Evolutionary conservation across 2,888 invertebrate genomes (phyloP).

Genomic region (Pyrrhopygopsis socrates): DNA sequence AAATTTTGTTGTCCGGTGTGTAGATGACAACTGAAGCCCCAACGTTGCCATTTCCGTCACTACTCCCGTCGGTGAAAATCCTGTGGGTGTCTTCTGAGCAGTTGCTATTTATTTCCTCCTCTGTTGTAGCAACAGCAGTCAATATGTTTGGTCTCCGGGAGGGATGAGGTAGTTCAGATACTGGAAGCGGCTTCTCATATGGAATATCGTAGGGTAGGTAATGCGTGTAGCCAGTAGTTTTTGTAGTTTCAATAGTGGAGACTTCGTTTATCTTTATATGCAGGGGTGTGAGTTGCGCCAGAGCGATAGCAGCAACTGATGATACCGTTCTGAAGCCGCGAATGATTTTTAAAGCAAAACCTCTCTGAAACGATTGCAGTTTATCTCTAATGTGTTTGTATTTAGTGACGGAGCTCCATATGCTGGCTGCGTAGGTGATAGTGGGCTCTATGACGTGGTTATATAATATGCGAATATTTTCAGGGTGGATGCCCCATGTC

Average conservation of each 20-base stretch:
- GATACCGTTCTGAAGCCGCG: not conserved
- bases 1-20: not conserved
- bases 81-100: not conserved
- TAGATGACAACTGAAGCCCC: slow-evolving; percentile 41
- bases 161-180: not conserved
- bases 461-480: too few relatives aligned
- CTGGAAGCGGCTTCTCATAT: not conserved
- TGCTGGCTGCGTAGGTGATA: too few relatives aligned
- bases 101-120: not conserved
- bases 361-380: not conserved
- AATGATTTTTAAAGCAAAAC: not conserved
- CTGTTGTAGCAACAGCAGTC: not conserved
- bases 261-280: slow-evolving; percentile 14
- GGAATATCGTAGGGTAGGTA: slow-evolving; percentile 13
- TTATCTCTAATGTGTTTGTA: not conserved
- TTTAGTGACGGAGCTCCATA: not conserved
- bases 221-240: not conserved
- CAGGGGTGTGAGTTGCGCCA: not conserved
- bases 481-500: not conserved
- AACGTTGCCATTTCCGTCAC: not conserved
- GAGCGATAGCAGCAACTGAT: too few relatives aligned
- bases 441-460: too few relatives aligned
- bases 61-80: slow-evolving; percentile 65
- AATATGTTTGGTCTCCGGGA: not conserved
- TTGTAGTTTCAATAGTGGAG: slow-evolving; percentile 14